phyloP scores from a whole-genome alignment of 2,113 vertebrate genomes.

The Tachysurus fulvidraco region DNA sequence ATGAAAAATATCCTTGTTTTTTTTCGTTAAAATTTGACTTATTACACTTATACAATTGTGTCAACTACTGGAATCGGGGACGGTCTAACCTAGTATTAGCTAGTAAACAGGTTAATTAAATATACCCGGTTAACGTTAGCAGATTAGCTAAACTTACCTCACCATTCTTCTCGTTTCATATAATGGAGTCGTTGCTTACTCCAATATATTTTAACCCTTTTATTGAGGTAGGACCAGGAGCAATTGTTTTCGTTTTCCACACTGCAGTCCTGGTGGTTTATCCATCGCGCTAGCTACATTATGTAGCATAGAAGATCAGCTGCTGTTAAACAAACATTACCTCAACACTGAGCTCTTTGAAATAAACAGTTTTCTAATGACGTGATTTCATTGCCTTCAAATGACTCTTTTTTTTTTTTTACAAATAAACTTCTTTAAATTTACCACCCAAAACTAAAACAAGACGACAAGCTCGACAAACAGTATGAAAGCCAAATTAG shows the following conservation, averaged over 20 bases:
- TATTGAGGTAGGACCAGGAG: too few species aligned
- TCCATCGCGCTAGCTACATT: too few species aligned
- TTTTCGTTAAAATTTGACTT: neutral
- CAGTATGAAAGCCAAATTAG: neutral
- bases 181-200: neutral
- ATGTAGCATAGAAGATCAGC: too few species aligned
- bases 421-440: neutral
- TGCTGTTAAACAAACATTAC: too few species aligned
- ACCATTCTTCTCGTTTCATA: neutral
- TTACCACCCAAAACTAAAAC: neutral
- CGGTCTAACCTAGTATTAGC: too few species aligned
- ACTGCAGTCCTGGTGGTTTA: too few species aligned
- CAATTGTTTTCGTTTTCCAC: too few species aligned
- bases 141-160: neutral
- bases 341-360: too few species aligned
- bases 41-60: neutral
- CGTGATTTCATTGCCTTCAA: neutral
- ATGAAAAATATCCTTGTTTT: neutral
- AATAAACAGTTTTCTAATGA: neutral
- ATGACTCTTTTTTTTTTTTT: neutral
- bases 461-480: neutral
- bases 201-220: too few species aligned
- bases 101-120: neutral
- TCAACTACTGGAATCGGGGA: neutral
- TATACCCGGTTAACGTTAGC: neutral